Conservation (phyloP, 2,888 invertebrate genomes). For the Ichneumoninae sp. region DNA sequence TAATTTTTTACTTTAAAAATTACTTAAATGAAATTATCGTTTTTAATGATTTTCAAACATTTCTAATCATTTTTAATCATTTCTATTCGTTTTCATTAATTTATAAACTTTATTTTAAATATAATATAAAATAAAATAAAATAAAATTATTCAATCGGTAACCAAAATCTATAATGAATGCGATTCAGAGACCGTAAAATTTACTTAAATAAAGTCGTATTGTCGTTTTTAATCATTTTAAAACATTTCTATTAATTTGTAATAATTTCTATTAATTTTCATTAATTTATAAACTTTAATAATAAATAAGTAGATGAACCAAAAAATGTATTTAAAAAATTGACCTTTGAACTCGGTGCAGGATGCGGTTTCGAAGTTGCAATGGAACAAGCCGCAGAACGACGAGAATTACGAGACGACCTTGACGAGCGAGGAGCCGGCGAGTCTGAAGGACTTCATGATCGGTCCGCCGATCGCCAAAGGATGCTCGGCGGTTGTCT, state of each 20-base stretch:
- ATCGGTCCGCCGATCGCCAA: slow-evolving; percentile 91
- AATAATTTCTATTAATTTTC: background rate
- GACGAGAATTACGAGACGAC: slow-evolving; percentile 84
- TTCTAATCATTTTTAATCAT: background rate
- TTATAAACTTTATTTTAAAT: no score
- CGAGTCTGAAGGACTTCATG: slow-evolving; percentile 87
- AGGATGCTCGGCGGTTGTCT: slow-evolving; percentile 93
- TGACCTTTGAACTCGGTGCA: slow-evolving; percentile 70
- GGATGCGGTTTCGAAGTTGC: slow-evolving; percentile 87
- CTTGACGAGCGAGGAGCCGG: slow-evolving; percentile 82
- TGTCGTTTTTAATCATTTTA: background rate
- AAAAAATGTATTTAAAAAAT: background rate
- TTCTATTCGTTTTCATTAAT: background rate
- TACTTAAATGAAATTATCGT: no score
- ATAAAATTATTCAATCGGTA: no score
- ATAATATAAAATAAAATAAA: no score
- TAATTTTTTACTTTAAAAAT: no score
- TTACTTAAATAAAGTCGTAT: no score
- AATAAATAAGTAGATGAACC: no score
- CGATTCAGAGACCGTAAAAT: no score
- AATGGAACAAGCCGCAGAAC: slow-evolving; percentile 85
- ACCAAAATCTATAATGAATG: no score
- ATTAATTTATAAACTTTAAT: background rate
- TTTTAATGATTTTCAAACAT: no score
- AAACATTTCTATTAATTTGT: background rate